Evolutionary conservation across 1,140 invertebrate species (phyloP), one percentile per base, ranked within the genome.

Genomic region (Drosophila ananassae): DNA sequence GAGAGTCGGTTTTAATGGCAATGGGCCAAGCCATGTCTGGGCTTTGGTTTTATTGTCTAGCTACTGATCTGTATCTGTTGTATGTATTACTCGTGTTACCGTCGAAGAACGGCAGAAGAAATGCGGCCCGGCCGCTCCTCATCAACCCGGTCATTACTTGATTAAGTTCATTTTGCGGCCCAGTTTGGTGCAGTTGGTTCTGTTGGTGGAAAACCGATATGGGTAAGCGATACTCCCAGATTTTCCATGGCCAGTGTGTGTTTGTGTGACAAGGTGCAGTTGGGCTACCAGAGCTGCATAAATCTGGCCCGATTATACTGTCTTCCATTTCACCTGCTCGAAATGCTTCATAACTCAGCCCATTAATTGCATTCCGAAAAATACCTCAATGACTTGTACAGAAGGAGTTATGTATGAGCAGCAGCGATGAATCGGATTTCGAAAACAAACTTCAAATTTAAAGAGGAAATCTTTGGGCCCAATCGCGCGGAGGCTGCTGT

Each of bases 61-160:
- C 82, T 87, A 89, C 83, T 87, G 83, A 87, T 87, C 83, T 89
- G 82, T 87, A 87, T 87, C 82, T 87, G 73, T 37, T 61, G 55
- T 64, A 76, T 61, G 55, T 64, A 76, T 76, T 89, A 78, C 79
- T 87, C 82, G 83, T 69, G 67, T 89, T 89, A 87, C 82, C 73
- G 51, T 37, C 50, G 50, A 39, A 24, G 63, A 53, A 48, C 47
- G 53, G 41, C 57, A 62, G 28, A 83, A 81, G 73, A 87, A 87
- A 81, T 89, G 83, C 66, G 79, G 67, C 13, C 30, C 30, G 41
- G 44, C 63, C 56, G 77, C 57, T 72, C 55, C 81, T 76, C 78
- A 85, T 85, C 82, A 79, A 77, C 53, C 72, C 46, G 79, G 83
- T 87, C 83, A 87, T 87, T 89, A 87, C 79, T 79, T 83, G 83